Percentiles rank a stretch among this genome's conserved stretches.
Evolutionary conservation across 1,140 invertebrate genomes (phyloP).

Genomic region (Drosophila lacteicornis): DNA sequence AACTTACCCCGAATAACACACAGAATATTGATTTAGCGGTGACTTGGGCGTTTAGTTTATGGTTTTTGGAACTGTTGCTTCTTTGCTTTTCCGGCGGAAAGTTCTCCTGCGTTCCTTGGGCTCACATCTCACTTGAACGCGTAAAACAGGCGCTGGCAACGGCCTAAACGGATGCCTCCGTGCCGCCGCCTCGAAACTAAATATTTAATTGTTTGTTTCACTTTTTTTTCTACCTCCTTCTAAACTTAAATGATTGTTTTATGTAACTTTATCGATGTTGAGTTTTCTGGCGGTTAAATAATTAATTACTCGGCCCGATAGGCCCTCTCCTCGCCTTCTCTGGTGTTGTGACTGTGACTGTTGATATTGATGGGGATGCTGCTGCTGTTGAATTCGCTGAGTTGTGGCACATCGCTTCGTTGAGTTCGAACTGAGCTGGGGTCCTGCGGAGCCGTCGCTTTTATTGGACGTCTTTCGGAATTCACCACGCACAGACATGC

Average conservation of each 20-base stretch:
- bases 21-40: conserved; percentile 46
- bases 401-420: conserved; percentile 73
- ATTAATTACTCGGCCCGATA: conserved; percentile 42
- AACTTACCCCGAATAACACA: conserved; percentile 49
- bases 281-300: conserved; percentile 21
- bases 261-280: conserved; percentile 28
- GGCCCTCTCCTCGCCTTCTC: conserved; percentile 28
- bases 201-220: conserved; percentile 5
- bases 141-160: conserved; percentile 13
- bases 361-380: conserved; percentile 14
- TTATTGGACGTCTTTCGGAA: conserved; percentile 69
- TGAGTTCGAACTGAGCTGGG: conserved; percentile 73
- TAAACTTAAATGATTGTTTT: conserved; percentile 17
- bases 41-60: conserved; percentile 39
- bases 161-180: neutral
- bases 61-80: conserved; percentile 45
- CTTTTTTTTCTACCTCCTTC: neutral
- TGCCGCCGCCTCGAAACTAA: conserved; percentile 29
- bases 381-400: conserved; percentile 28
- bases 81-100: conserved; percentile 24
- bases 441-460: conserved; percentile 46
- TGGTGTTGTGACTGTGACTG: conserved; percentile 16
- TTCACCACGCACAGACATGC: conserved; percentile 63
- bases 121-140: conserved; percentile 25
- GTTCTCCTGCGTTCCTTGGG: conserved; percentile 4